Base-by-base conservation (phyloP, 2,888 invertebrate genomes). In the Zonitis immaculata region DNA sequence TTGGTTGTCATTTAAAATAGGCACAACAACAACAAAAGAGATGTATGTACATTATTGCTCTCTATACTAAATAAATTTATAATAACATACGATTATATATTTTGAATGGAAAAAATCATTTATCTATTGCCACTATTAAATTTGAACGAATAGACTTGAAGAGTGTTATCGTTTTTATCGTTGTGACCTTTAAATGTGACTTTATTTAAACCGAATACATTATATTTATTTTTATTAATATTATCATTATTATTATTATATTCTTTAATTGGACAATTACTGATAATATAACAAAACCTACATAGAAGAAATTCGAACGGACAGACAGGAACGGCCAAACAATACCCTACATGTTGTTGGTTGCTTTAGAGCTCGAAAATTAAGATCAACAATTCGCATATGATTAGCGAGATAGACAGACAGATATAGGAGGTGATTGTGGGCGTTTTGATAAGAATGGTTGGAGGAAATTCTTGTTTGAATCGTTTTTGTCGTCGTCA, bases 121-220 rank as follows among this genome's bases (percentile, higher is more conserved):
- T 52, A 52, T 56, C 56, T 56, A 49, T 46, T 56, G 52, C 9
- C 9, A 52, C 16, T 8, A 5, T 16, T n/a, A n/a, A n/a, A 6
- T 16, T 35, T 16, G 14, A 47, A 60, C 58, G 54, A 56, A 58
- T 56, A 51, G 52, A 51, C 51, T 58, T 45, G 16, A 49, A 51
- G 56, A 56, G 54, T 49, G 54, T 53, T 60, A 57, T 57, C 56
- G 53, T 49, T 60, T n/a, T n/a, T 60, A 60, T 60, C 58, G 54
- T 55, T 16, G 53, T 55, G 60, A 60, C 60, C 60, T 58, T 52
- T 57, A 52, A n/a, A 46, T 54, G 58, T 49, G 49, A 51, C 55
- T 54, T 46, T 11, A 32, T 30, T 44, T 53, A 35, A 35, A 35
- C n/a, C 35, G 16, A 35, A 35, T 16, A 35, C n/a, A n/a, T n/a